Conservation (phyloP, 2,888 invertebrate genomes). For the Synergus umbraculus region DNA sequence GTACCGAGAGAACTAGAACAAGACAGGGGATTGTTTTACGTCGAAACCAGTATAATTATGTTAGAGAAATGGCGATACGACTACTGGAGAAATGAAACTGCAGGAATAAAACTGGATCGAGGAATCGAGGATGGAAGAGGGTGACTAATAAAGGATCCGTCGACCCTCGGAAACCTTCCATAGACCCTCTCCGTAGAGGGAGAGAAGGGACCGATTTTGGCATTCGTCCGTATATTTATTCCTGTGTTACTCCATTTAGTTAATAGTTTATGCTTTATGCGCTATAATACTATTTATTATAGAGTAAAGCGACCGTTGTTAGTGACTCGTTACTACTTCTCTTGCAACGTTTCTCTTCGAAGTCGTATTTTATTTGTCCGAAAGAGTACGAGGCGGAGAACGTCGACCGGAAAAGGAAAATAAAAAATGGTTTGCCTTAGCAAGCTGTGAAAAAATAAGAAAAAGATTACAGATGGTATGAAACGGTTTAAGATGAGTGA, state of each 20-base stretch:
- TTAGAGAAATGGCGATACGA: background rate
- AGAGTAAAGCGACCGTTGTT: background rate
- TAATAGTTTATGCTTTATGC: background rate
- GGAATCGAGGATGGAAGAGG: background rate
- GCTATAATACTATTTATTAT: conserved; percentile 2
- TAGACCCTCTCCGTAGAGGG: background rate
- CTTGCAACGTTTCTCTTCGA: background rate
- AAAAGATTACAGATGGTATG: background rate
- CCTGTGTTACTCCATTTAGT: background rate
- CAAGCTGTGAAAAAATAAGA: background rate
- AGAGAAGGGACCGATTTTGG: background rate
- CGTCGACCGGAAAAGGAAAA: background rate
- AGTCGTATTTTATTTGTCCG: background rate
- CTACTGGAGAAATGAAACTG: background rate
- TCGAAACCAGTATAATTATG: conserved; percentile 22
- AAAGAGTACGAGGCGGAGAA: background rate
- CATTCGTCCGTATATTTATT: background rate
- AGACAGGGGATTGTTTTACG: conserved; percentile 21
- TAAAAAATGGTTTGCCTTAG: background rate
- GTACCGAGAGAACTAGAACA: conserved; percentile 9
- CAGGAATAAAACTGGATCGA: background rate
- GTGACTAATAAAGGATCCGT: background rate
- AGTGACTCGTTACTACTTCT: background rate
- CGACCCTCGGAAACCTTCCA: background rate
- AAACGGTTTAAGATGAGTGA: background rate